A percentile compares a stretch with the other conserved stretches of the same genome.
Conservation (phyloP, 2,113 vertebrate genomes). For the Lophochroa leadbeateri region DNA sequence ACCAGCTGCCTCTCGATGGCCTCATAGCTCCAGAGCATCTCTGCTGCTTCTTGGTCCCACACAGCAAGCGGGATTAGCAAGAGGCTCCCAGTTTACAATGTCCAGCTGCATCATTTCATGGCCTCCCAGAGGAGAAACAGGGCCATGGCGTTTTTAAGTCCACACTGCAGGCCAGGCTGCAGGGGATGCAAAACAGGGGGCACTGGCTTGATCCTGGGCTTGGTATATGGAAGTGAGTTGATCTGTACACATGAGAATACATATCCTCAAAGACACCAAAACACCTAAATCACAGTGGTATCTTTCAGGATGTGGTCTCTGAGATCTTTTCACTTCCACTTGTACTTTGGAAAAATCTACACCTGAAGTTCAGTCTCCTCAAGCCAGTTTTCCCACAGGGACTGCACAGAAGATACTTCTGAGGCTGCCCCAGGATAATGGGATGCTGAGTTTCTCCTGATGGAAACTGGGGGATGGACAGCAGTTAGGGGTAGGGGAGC, state of each 20-base stretch:
- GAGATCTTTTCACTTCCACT: background rate
- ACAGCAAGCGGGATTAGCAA: background rate
- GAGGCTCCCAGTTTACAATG: background rate
- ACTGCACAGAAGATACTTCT: fast-evolving
- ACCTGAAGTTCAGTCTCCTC: background rate
- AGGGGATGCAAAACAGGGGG: background rate
- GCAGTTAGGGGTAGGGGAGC: background rate
- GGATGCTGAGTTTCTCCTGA: background rate
- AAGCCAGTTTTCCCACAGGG: background rate
- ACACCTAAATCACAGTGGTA: background rate
- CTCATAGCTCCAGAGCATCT: background rate
- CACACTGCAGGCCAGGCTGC: background rate
- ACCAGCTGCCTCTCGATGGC: fast-evolving
- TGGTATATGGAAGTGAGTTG: background rate
- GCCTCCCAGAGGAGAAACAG: background rate
- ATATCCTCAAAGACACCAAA: background rate
- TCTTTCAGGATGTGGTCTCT: background rate
- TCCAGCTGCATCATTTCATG: background rate
- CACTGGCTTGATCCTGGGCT: background rate
- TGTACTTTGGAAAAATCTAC: background rate
- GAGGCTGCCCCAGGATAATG: background rate
- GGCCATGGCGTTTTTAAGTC: background rate
- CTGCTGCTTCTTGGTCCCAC: background rate
- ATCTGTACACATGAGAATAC: background rate
- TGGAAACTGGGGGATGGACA: background rate